Conservation (phyloP, 2,797 vertebrate species). For the Cirrhinus mrigala region DNA sequence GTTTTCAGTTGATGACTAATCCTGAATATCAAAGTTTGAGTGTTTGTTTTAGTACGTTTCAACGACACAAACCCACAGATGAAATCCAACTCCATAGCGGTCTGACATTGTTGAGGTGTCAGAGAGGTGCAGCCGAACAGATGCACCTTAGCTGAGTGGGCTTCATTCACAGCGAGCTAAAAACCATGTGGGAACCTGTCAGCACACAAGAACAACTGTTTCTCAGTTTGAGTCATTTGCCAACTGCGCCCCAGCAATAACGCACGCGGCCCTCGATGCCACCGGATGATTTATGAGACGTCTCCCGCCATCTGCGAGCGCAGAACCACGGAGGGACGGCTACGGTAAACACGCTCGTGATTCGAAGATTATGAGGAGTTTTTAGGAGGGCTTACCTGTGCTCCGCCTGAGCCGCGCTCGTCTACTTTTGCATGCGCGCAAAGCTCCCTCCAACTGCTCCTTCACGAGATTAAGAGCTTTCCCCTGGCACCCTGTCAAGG, state of each 20-base stretch:
- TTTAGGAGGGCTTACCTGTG: conserved; percentile 50
- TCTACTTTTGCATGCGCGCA: conserved; percentile 64
- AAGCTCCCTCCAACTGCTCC: conserved; percentile 71
- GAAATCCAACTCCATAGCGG: not conserved
- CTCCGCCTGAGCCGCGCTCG: conserved; percentile 49
- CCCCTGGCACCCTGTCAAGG: conserved; percentile 75
- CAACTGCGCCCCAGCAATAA: conserved; percentile 48
- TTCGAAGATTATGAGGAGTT: conserved; percentile 45
- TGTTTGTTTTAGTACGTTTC: not conserved
- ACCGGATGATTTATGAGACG: conserved; percentile 53
- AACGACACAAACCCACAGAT: not conserved
- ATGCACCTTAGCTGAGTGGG: conserved; percentile 57
- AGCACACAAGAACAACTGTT: conserved; percentile 59
- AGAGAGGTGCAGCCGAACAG: conserved; percentile 45
- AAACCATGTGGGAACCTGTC: conserved; percentile 57
- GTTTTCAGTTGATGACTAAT: conserved; percentile 1
- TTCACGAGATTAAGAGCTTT: conserved; percentile 80
- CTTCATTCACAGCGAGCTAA: conserved; percentile 53
- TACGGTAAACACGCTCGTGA: conserved; percentile 50
- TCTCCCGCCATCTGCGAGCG: conserved; percentile 28
- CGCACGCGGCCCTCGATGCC: conserved; percentile 31
- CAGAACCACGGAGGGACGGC: conserved; percentile 2
- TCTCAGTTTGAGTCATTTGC: conserved; percentile 55
- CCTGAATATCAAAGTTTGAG: not conserved
- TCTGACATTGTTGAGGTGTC: not conserved